Evolutionary conservation across 2,797 vertebrate genomes (phyloP), one percentile per base, ranked within the genome.

Genomic region (Carapus acus): DNA sequence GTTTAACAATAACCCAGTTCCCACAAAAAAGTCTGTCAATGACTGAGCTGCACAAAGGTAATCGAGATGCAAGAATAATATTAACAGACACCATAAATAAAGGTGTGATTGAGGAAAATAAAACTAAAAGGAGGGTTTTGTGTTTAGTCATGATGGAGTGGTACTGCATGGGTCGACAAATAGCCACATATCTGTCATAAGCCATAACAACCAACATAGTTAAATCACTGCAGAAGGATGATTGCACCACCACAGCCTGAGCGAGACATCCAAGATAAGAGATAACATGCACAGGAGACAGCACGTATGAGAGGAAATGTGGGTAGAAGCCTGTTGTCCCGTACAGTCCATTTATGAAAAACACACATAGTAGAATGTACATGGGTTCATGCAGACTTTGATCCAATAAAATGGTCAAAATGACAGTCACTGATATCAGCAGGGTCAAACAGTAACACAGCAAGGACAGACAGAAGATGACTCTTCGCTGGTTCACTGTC

Each of bases 131-230:
- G 0, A 49, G 1, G 2, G 74, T 2, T 16, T 22, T 71, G 13
- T 23, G 15, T 57, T 34, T 73, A 1, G 77, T 69, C 71, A 79
- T 67, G 21, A 74, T 1, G 34, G 64, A 40, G 49, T 79, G 70
- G 22, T 77, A 77, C 21, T 58, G 4, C 29, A 75, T 50, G 0
- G 67, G 69, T 16, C 33, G 63, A 62, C 72, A 77, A 47, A 81
- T 79, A 27, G 79, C 74, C 58, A 72, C 36, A 36, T 74, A 76
- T 8, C 77, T 64, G 59, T 81, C 77, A 39, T 67, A 81, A 0
- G 71, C 73, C 70, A 79, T 79, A 0, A 76, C 11, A 18, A 65
- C 17, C 8, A 73, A 62, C n/a, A 77, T 57, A 1, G 60, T 69
- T 4, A 73, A 2, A 12, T 78, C 69, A 45, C 42, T 18, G 43